Evolutionary conservation across 2,797 vertebrate genomes (phyloP).

Genomic region (Phalloptychus januarius): DNA sequence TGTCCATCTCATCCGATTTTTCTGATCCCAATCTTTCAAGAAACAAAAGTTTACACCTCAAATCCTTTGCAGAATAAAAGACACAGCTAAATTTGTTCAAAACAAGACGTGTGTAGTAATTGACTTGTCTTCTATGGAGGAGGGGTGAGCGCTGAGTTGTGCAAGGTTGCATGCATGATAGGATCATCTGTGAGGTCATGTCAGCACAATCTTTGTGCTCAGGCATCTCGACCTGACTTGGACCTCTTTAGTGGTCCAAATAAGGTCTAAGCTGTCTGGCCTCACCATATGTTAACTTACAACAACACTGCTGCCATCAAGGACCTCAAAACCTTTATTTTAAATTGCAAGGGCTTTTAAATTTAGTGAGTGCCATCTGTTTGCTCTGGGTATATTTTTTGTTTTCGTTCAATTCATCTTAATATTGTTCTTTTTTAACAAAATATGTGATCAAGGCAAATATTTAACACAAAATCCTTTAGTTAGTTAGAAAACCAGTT

Average conservation of each 20-base stretch:
- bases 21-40: slow-evolving; percentile 51
- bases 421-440: not conserved
- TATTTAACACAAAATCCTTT: not conserved
- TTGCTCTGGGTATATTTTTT: not conserved
- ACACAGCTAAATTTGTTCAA: slow-evolving; percentile 13
- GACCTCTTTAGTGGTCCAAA: slow-evolving; percentile 64
- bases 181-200: slow-evolving; percentile 72
- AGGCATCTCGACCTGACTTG: slow-evolving; percentile 74
- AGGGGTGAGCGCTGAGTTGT: slow-evolving; percentile 5
- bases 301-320: slow-evolving; percentile 44
- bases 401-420: not conserved
- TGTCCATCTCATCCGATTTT: slow-evolving; percentile 59
- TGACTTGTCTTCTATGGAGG: slow-evolving; percentile 1
- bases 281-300: slow-evolving; percentile 73
- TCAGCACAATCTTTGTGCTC: slow-evolving; percentile 66
- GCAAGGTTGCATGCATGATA: slow-evolving; percentile 25
- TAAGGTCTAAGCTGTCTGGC: slow-evolving; percentile 79
- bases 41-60: slow-evolving; percentile 42
- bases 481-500: not conserved
- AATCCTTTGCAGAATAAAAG: slow-evolving; percentile 21
- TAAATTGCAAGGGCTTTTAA: slow-evolving; percentile 5
- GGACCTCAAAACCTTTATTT: slow-evolving; percentile 19
- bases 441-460: not conserved
- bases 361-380: not conserved
- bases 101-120: slow-evolving; percentile 5